Conservation (phyloP, 2,888 invertebrate genomes). For the Apotomis capreana region DNA sequence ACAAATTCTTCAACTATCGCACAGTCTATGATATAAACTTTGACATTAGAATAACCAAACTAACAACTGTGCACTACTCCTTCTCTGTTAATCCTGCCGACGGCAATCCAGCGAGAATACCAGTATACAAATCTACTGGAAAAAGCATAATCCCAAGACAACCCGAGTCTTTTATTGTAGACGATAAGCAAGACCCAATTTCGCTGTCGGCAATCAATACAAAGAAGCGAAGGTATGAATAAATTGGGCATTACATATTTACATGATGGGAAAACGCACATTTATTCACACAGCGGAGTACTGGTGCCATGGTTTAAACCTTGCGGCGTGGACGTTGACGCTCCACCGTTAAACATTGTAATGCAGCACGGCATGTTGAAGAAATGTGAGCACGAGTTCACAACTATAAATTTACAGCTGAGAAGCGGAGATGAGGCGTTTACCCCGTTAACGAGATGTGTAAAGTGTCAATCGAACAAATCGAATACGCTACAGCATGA, state of each 20-base stretch:
- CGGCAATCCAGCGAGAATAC: neutral
- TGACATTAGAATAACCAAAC: neutral
- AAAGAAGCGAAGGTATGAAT: slow-evolving; percentile 3
- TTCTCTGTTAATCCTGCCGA: neutral
- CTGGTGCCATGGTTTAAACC: neutral
- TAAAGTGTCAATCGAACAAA: neutral
- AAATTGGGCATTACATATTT: neutral
- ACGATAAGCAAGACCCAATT: neutral
- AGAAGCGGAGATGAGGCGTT: slow-evolving; percentile 5
- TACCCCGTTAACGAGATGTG: neutral
- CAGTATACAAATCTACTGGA: neutral
- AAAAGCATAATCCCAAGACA: neutral
- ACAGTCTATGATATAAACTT: neutral
- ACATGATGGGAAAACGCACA: neutral
- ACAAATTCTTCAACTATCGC: neutral
- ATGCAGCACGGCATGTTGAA: neutral
- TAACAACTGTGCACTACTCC: slow-evolving; percentile 1
- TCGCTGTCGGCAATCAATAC: neutral
- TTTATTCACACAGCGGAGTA: slow-evolving; percentile 1
- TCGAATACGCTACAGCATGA: neutral
- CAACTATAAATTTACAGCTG: neutral
- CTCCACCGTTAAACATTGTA: neutral
- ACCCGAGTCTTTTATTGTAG: neutral
- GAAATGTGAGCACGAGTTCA: neutral
- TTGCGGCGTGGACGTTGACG: neutral